Percentiles rank a stretch among this genome's conserved stretches.
Conservation (phyloP, 2,888 invertebrate genomes). For the Catocala fraxini region DNA sequence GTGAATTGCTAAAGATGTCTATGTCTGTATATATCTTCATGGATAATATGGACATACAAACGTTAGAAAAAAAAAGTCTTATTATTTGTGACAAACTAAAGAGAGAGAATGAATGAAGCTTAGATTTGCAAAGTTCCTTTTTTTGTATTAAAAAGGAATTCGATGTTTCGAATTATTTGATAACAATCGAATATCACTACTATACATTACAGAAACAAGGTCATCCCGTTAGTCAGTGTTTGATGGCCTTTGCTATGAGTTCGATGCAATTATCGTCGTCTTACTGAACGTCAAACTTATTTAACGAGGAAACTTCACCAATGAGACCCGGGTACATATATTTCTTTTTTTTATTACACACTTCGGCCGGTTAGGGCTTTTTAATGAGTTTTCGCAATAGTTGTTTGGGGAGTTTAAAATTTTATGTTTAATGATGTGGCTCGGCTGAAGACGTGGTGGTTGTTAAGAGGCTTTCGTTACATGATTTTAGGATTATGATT, state of each 20-base stretch:
- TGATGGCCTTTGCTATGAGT: slow-evolving; percentile 54
- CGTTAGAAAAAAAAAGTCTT: too few relatives aligned
- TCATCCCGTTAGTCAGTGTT: slow-evolving; percentile 19
- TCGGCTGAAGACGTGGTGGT: slow-evolving; percentile 15
- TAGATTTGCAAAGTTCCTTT: too few relatives aligned
- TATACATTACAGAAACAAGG: slow-evolving; percentile 3
- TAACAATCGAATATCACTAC: too few relatives aligned
- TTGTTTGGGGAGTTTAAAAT: slow-evolving; percentile 24
- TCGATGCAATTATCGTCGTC: slow-evolving; percentile 58
- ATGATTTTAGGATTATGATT: neutral
- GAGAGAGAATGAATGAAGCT: too few relatives aligned
- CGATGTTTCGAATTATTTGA: neutral
- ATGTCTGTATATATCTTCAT: too few relatives aligned
- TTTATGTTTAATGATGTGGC: slow-evolving; percentile 10
- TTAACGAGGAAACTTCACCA: slow-evolving; percentile 64
- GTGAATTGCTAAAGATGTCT: too few relatives aligned
- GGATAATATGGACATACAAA: too few relatives aligned
- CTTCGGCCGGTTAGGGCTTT: slow-evolving; percentile 36
- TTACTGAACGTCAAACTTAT: slow-evolving; percentile 55
- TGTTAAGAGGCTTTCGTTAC: slow-evolving; percentile 7
- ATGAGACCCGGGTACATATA: slow-evolving; percentile 46
- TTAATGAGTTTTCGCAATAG: slow-evolving; percentile 41
- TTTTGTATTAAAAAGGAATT: too few relatives aligned
- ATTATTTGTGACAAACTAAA: too few relatives aligned
- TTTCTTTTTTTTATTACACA: slow-evolving; percentile 45